Conservation (phyloP, 2,797 vertebrate genomes). For the Delichon dasypus region DNA sequence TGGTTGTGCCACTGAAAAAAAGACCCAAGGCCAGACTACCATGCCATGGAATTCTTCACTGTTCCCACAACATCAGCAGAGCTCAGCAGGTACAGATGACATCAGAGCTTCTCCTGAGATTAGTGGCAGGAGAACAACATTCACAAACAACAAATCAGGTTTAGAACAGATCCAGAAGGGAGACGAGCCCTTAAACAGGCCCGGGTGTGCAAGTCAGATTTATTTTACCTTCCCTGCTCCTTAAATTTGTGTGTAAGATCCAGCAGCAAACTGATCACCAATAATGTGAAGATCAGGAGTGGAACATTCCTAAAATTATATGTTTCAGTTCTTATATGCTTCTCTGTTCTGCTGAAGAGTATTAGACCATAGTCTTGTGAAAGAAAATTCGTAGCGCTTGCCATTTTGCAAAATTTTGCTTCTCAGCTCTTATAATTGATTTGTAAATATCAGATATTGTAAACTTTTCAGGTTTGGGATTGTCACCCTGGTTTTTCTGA, state of each 20-base stretch:
- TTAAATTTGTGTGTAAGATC: background rate
- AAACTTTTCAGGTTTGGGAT: background rate
- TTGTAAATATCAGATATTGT: background rate
- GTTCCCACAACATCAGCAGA: background rate
- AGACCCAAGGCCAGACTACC: background rate
- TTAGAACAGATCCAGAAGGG: background rate
- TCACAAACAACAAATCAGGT: background rate
- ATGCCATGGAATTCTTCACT: background rate
- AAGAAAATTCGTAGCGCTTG: background rate
- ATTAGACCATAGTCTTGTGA: background rate
- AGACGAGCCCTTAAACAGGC: background rate
- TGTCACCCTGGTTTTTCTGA: too few species aligned
- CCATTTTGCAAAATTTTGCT: background rate
- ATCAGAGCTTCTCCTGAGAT: background rate
- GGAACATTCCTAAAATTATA: background rate
- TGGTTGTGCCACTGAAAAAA: background rate
- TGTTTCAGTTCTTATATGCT: background rate
- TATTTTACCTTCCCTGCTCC: background rate
- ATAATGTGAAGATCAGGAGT: background rate
- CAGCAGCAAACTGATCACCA: background rate
- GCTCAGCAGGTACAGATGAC: rapidly evolving
- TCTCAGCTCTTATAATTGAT: background rate
- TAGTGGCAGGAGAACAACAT: background rate
- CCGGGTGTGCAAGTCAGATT: background rate
- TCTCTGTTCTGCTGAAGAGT: background rate